A percentile compares a stretch with the other conserved stretches of the same genome.
phyloP scores from a whole-genome alignment of 2,888 invertebrate species.

The Oxycera nigricornis region DNA sequence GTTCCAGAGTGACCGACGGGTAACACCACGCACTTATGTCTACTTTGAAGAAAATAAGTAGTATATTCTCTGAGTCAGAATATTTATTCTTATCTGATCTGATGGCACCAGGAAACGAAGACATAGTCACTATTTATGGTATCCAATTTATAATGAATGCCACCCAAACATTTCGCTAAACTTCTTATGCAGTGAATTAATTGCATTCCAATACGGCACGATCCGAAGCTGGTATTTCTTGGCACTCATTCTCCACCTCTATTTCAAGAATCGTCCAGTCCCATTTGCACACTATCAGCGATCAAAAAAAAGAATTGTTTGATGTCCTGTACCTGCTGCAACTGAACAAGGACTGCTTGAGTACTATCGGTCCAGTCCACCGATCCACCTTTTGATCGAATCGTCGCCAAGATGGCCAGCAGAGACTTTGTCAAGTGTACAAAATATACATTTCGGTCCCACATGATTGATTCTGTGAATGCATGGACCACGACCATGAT shows the following conservation, averaged over 20 bases:
- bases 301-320: background rate
- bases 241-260: conserved; percentile 20
- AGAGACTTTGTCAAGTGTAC: conserved; percentile 45
- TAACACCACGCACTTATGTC: too few species aligned
- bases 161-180: conserved; percentile 26
- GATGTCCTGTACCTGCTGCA: background rate
- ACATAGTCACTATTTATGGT: background rate
- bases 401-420: conserved; percentile 33
- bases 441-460: conserved; percentile 44
- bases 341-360: background rate
- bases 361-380: conserved; percentile 5
- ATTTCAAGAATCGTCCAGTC: conserved; percentile 10
- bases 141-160: conserved; percentile 31
- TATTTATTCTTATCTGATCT: conserved; percentile 10
- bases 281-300: background rate
- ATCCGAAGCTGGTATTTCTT: background rate
- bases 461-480: conserved; percentile 44
- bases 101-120: background rate
- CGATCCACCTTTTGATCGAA: conserved; percentile 37
- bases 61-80: too few species aligned
- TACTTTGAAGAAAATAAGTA: too few species aligned
- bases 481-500: conserved; percentile 4
- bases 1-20: too few species aligned
- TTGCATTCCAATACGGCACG: conserved; percentile 27
- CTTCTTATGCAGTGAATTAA: conserved; percentile 34